Evolutionary conservation across 2,888 invertebrate species (phyloP).

Genomic region (Limnephilus marmoratus): DNA sequence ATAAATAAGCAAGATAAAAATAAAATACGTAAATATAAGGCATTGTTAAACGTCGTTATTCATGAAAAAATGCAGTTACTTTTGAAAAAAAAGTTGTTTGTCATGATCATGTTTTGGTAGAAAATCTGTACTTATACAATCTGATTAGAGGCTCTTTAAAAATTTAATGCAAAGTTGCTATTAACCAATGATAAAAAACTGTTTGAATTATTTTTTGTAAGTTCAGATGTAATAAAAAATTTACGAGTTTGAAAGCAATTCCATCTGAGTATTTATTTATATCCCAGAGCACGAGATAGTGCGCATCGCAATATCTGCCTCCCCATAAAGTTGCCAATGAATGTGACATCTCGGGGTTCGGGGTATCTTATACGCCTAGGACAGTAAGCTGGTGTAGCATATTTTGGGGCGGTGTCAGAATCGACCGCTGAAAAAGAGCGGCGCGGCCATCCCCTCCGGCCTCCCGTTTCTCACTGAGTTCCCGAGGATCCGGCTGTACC

Average conservation of each 20-base stretch:
- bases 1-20: neutral
- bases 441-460: constrained; percentile 12
- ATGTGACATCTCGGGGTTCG: constrained; percentile 19
- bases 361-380: neutral
- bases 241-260: neutral
- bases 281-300: neutral
- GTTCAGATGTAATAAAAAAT: neutral
- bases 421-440: neutral
- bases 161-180: neutral
- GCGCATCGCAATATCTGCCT: neutral
- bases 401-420: constrained; percentile 55
- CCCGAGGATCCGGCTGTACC: constrained; percentile 36
- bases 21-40: neutral
- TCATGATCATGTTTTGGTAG: neutral
- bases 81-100: neutral
- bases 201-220: neutral
- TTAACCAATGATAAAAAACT: neutral
- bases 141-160: neutral
- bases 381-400: constrained; percentile 19
- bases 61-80: neutral
- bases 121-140: neutral
- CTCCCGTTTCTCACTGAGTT: constrained; percentile 49
- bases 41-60: neutral
- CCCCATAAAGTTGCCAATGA: constrained; percentile 26
- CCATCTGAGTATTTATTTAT: neutral